Base-by-base conservation (phyloP, 2,113 vertebrate species). In the Leptodactylus fuscus region DNA sequence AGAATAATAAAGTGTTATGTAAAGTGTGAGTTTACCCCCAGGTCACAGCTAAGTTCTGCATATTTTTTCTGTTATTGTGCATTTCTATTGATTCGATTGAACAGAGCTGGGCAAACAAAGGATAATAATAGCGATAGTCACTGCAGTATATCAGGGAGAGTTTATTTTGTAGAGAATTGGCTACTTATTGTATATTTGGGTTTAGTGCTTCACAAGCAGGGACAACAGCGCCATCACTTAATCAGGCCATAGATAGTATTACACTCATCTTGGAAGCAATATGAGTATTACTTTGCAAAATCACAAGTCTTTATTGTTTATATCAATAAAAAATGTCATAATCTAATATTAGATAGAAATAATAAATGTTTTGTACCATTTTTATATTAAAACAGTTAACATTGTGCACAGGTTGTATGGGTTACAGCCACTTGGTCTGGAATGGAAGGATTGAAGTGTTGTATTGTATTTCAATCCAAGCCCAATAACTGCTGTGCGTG, bases 11-110 rank as follows among this genome's bases (percentile, higher is more conserved):
- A 58, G 55, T 58, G 55, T 24, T 58, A 58, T 1, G 7, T 24
- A 58, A 58, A 24, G 55, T 58, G 22, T 58, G 55, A 11, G 7
- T 58, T 11, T 58, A 6, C 55, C 24, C 53, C 24, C 58, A 3
- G 58, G 10, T 24, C 24, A 8, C 11, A 10, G 58, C 24, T 15
- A 29, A 3, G 10, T 29, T 62, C 58, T 62, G 58, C 58, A 62
- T 27, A 29, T 62, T 62, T 62, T 24, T 62, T 29, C 58, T 62
- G 24, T 62, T 62, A 62, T 62, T 62, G 11, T 62, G 24, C 58
- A 62, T 62, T 62, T 58, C 58, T 29, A 62, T 62, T 27, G 58
- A 62, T 62, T 62, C n/a, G 22, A 62, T 62, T 62, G 58, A 62
- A 62, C 58, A 62, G 24, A 62, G 24, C 24, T 29, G 58, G 3